Base-by-base conservation (phyloP, 92 coral and sea anemone species). In the Pocillopora grandis region DNA sequence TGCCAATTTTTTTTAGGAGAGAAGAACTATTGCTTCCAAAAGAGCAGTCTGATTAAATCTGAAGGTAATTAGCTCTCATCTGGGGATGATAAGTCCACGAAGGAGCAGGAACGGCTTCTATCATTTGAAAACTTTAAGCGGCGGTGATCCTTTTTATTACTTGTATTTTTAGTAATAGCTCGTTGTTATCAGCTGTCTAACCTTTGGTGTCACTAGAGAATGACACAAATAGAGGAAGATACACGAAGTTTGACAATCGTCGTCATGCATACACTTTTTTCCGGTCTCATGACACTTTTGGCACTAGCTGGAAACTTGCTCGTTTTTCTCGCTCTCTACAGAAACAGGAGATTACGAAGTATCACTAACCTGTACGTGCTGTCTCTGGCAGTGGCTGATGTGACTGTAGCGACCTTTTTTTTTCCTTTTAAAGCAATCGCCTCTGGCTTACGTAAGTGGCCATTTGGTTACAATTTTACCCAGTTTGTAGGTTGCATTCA, bases 381-480 rank as follows among this genome's bases (percentile, higher is more conserved):
- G 75, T 33, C 75, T 70, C 75, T 70, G 16, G 75, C 56, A 70
- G 56, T 70, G 20, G 48, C 58, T 71, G 76, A 71, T n/a, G 18
- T 71, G 42, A 36, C 15, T 10, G n/a, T 71, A 20, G 58, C 56
- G 15, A 71, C 20, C 9, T 16, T 12, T 4, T 1, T 36, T 6
- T 15, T 37, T 36, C 58, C 76, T 36, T 36, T 71, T 37, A 5
- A 4, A 1, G 20, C 27, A 36, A 18, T 49, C 20, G 55, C 76
- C 19, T 36, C 2, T 0, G 58, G 55, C 12, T 14, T 71, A 36
- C 56, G 23, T 12, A 49, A 8, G 15, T 71, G 58, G 76, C 76
- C 76, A 14, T 71, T 71, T 14, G 17, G 18, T 19, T 71, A 36
- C 58, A 11, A 36, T 1, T 36, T 71, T 21, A 2, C 23, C 13